Evolutionary conservation across 1,140 invertebrate genomes (phyloP), one percentile per base, ranked within the genome.

Genomic region (Pseudomyrmex gracilis): DNA sequence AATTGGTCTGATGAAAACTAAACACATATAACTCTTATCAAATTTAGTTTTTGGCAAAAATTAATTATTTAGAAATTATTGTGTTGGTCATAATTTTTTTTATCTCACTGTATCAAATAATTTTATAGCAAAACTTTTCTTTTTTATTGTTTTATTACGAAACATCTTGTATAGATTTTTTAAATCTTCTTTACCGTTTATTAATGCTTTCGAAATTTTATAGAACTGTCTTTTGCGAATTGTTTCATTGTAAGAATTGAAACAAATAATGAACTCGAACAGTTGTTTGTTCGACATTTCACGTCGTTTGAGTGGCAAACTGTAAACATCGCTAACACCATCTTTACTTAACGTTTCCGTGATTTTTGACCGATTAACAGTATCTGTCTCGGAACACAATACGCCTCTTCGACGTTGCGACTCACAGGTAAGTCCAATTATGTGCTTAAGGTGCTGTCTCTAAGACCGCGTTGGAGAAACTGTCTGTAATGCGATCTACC

Each of bases 351-450:
- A 78, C 45, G 43, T 76, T 63, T 60, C 64, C 77, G 60, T 85
- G 45, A 10, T 60, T 77, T 83, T 15, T 88, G 85, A 88, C 63
- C 64, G 22, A 87, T 88, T 88, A 88, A 88, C 84, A 88, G 86
- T 87, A 88, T 57, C 80, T 45, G 78, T 76, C 12, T 7, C 17
- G 20, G 20, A 58, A 68, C 34, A 66, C 15, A 57, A 63, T 60
- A 85, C 22, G 13, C 45, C 4, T 22, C 66, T 57, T 67, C 34
- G 47, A 51, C 61, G n/a, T 58, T 45, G 12, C 47, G n/a, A 80
- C 2, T 34, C 8, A 0, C 60, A 88, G 87, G 87, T 88, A 88
- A 88, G 87, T 88, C n/a, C 57, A 64, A 68, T 15, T 55, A 49
- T 55, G 47, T 24, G 47, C 47, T 51, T 22, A 24, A 82, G 47